Base-by-base conservation (phyloP, 2,797 vertebrate genomes). In the Perdix hodgsoniae region DNA sequence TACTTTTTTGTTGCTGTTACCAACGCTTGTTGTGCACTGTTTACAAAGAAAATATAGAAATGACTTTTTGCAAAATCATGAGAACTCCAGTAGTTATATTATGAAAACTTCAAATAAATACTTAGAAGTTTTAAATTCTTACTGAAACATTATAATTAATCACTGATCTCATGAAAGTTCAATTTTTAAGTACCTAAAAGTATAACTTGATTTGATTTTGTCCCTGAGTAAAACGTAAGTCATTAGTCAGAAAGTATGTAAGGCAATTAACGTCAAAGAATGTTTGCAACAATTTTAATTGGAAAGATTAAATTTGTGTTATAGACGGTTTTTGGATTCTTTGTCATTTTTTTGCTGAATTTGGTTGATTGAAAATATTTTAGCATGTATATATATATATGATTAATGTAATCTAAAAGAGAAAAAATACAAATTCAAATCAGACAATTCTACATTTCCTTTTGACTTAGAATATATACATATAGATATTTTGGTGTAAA, bases 211-310 rank as follows among this genome's bases (percentile, higher is more conserved):
- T 82, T 93, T 79, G 35, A 73, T 83, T 77, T 87, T 60, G 23
- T 67, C 35, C 60, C 22, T 33, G 63, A 26, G 57, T 74, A 61
- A 83, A 93, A 85, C 56, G 16, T 27, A 89, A 82, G 29, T 60
- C 67, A 56, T 91, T 79, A 86, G 26, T 89, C 35, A 69, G 60
- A 50, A 66, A 80, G 8, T 80, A 64, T 74, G 35, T 70, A 66
- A 79, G 76, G 47, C 78, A 92, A 54, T 82, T 84, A 79, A 93
- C 76, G 73, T 70, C 39, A 60, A 92, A 86, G 83, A 74, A 88
- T 14, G 29, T n/a, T 91, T 47, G 24, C 47, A 83, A 26, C 15
- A 60, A 61, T 85, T 96, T 76, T 70, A 85, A 56, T 80, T 82
- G 45, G 54, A 80, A 89, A 52, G 23, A 79, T 91, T 73, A 76